phyloP scores from a whole-genome alignment of 2,797 vertebrate genomes.

The Anableps anableps region DNA sequence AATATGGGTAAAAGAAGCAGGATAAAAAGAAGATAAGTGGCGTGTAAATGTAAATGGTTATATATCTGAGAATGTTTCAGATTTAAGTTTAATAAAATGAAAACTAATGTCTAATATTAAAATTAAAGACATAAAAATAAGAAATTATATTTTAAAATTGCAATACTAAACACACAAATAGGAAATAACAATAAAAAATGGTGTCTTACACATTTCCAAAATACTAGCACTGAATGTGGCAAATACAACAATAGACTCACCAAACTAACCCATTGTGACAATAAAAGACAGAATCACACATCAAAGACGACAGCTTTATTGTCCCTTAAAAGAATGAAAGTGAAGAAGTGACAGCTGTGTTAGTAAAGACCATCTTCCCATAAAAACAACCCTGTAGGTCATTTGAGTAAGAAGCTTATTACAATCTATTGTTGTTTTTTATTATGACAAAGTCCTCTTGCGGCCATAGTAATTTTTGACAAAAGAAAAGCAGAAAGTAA shows the following conservation, averaged over 20 bases:
- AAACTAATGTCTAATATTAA: background rate
- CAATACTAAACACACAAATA: background rate
- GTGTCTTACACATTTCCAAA: slow-evolving; percentile 1
- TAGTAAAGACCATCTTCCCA: slow-evolving; percentile 20
- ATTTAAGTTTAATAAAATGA: background rate
- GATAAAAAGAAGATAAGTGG: background rate
- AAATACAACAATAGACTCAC: slow-evolving; percentile 12
- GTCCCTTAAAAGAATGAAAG: slow-evolving; percentile 27
- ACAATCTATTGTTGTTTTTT: slow-evolving; percentile 12
- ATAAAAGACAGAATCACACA: slow-evolving; percentile 44
- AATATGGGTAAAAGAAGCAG: background rate
- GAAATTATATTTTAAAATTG: background rate
- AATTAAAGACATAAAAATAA: too few relatives aligned
- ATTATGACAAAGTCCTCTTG: slow-evolving; percentile 18
- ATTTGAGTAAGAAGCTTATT: slow-evolving; percentile 18
- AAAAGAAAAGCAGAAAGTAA: background rate
- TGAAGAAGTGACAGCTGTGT: slow-evolving; percentile 22
- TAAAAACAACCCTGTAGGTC: slow-evolving; percentile 15
- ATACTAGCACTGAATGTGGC: background rate
- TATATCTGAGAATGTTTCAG: background rate
- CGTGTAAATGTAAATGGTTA: too few relatives aligned
- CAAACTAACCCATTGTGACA: slow-evolving; percentile 29
- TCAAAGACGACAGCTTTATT: slow-evolving; percentile 31
- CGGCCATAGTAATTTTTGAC: slow-evolving; percentile 3
- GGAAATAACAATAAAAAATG: background rate